Evolutionary conservation across 2,888 invertebrate genomes (phyloP), one percentile per base, ranked within the genome.

Genomic region (Pachymerium ferrugineum): DNA sequence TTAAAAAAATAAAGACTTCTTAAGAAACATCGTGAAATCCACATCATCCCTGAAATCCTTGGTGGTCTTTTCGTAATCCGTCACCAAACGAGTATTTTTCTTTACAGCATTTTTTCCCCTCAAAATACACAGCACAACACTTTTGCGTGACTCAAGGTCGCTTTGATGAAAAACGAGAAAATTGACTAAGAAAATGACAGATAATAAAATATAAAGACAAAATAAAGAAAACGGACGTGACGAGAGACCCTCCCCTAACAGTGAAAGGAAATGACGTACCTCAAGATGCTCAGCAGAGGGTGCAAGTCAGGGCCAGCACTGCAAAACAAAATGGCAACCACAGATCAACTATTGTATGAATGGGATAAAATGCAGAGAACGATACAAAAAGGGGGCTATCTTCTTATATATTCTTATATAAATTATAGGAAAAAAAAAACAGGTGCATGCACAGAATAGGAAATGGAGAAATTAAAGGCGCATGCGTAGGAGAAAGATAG

Each of bases 251-350:
- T 62, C 62, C 62, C 62, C 62, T 62, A 62, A 62, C 62, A 62
- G 62, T 62, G 62, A 62, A 62, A 62, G 62, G 62, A 62, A 62
- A 62, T 62, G 62, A 62, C 62, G 62, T 62, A 62, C 62, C 62
- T 62, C 62, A 62, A 62, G 62, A 62, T 62, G 62, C 62, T 62
- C 62, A 62, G 62, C 62, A 62, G 62, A 62, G 62, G 62, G 62
- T 62, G 62, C 62, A 62, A 62, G 62, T 62, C 62, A 62, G 62
- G 62, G 62, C 62, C 62, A 62, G 62, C 62, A 62, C 62, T 62
- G 62, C 62, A 62, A 62, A 62, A 62, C 62, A 62, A 62, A 62
- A 62, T 62, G 62, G 62, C 62, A 62, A 62, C 62, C 62, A 62
- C 62, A 62, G 62, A 62, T 62, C 62, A 62, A 62, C 62, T 62